Percentiles rank a stretch among this genome's conserved stretches.
Evolutionary conservation across 2,888 invertebrate species (phyloP).

Genomic region (Syritta pipiens): DNA sequence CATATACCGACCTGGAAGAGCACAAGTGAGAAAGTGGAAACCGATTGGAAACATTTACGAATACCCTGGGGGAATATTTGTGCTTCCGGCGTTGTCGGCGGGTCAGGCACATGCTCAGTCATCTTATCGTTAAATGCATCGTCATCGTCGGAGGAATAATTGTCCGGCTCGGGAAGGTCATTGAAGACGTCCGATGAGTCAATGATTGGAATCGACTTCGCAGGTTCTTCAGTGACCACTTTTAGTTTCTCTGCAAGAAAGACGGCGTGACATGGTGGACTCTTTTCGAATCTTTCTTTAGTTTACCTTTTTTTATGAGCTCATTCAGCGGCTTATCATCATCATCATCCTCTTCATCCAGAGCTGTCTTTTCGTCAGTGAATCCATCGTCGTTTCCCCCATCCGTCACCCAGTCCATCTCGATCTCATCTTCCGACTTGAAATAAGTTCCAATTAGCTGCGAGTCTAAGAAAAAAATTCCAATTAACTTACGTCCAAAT

Average conservation of each 20-base stretch:
- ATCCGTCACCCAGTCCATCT: constrained; percentile 52
- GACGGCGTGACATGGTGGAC: not conserved
- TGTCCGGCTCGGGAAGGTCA: constrained; percentile 39
- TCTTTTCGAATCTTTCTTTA: not conserved
- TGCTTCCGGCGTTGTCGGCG: constrained; percentile 69
- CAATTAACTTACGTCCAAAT: constrained; percentile 59
- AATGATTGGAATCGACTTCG: not conserved
- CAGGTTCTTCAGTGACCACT: not conserved
- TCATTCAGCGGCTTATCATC: constrained; percentile 69
- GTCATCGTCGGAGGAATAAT: constrained; percentile 43
- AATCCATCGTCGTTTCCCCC: constrained; percentile 8
- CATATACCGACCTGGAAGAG: constrained; percentile 70
- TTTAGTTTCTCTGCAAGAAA: constrained; percentile 32
- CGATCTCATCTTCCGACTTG: constrained; percentile 53
- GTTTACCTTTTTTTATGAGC: constrained; percentile 48
- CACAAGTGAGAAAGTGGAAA: not conserved
- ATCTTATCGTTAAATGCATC: constrained; percentile 45
- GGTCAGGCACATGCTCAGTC: constrained; percentile 43
- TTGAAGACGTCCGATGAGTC: constrained; percentile 53
- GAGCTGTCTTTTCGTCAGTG: constrained; percentile 20
- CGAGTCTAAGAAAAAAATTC: too few species aligned
- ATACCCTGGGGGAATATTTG: constrained; percentile 72
- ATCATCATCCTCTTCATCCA: constrained; percentile 62
- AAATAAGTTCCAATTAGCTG: too few species aligned
- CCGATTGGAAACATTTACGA: not conserved